Base-by-base conservation (phyloP, 2,113 vertebrate species). In the Catharus bicknelli region DNA sequence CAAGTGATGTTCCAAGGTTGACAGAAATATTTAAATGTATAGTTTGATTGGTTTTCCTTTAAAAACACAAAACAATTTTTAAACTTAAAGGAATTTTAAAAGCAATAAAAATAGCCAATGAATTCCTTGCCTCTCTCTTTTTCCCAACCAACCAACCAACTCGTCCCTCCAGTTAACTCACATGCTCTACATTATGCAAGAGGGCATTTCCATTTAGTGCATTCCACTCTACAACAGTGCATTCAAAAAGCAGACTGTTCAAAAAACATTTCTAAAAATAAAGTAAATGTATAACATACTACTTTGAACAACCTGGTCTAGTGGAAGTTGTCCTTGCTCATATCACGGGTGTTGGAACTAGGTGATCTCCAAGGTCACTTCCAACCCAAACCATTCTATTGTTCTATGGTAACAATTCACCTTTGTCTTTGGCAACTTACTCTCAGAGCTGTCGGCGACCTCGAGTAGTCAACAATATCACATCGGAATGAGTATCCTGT, bases 381-480 rank as follows among this genome's bases (percentile, higher is more conserved):
- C 62, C 40, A 89, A 47, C n/a, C 29, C 54, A 75, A 75, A 47
- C 23, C 6, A 61, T 40, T 82, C 47, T 61, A 9, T 75, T 19
- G 13, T 68, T 54, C n/a, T 42, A 5, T 29, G 45, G 45, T 22
- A 89, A 95, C 11, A 83, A 58, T 61, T 87, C 1, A 1, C 15
- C 17, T 81, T 73, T 47, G 14, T 20, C 12, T 85, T 80, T 73
- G 72, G 29, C 36, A 51, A 96, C 99, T 98, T 98, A 99, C 99
- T 97, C 99, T 98, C 63, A 99, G 16, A 32, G 96, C 99, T 95
- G 97, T 97, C 3, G 99, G 99, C 3, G 99, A 99, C 14, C 86
- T 96, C 0, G 99, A 99, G 96, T 98, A 99, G 97, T 99, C 99
- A 64, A 99, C 98, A 1, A 99, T 83, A 87, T 99, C 99, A n/a